These are phyloP conservation scores for Aphyosemion australe DNA, from an alignment of 2,113 vertebrate genomes.

Conservation along the genomic window DNA sequence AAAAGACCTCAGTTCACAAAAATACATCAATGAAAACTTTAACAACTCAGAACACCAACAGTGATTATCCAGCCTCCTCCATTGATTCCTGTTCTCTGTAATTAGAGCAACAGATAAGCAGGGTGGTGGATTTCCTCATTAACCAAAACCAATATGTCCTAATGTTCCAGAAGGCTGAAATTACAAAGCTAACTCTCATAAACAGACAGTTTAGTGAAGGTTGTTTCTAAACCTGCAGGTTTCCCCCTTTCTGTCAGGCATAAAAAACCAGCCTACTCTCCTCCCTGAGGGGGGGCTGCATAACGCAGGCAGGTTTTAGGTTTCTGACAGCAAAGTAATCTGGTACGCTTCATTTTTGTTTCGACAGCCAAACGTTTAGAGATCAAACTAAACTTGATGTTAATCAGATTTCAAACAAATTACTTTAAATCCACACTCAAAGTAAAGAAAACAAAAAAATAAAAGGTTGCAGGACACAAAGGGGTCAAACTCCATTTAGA, in stretches of 20 bases:
- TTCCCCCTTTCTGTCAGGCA: constrained; percentile 8
- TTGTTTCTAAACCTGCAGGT: too few relatives aligned
- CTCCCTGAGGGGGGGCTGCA: constrained; percentile 1
- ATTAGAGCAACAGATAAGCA: constrained; percentile 22
- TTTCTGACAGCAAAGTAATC: constrained; percentile 1
- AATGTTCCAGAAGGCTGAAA: constrained; percentile 32
- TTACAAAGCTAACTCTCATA: constrained; percentile 26
- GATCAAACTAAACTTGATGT: constrained; percentile 3
- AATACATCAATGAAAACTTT: too few relatives aligned
- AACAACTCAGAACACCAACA: constrained; percentile 1
- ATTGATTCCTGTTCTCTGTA: constrained; percentile 30
- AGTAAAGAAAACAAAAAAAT: too few relatives aligned
- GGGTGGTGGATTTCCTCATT: constrained; percentile 21
- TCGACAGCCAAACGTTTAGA: constrained; percentile 9
- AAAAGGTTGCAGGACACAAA: not conserved
- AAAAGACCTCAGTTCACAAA: too few relatives aligned
- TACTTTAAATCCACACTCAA: too few relatives aligned
- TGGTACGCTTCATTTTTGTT: constrained; percentile 1
- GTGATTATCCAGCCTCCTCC: constrained; percentile 21
- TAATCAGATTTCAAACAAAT: too few relatives aligned
- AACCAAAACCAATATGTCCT: constrained; percentile 17
- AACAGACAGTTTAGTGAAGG: too few relatives aligned
- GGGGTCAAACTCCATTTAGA: constrained; percentile 2
- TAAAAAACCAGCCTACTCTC: constrained; percentile 4
- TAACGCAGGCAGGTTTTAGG: constrained; percentile 7